Evolutionary conservation across 2,797 vertebrate species (phyloP).

Genomic region (Lutjanus argentimaculatus): DNA sequence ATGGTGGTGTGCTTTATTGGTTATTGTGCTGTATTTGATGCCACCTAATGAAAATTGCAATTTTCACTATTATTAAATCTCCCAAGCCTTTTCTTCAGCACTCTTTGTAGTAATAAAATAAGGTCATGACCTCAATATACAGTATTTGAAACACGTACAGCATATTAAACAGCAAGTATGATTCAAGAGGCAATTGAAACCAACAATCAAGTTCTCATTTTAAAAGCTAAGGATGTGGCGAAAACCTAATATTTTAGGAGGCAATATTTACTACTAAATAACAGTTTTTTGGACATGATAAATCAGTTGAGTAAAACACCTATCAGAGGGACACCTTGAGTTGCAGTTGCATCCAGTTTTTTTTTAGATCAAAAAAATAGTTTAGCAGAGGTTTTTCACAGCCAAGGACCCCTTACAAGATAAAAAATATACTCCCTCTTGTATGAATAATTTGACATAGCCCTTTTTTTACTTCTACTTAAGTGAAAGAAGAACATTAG

Average conservation of each 20-base stretch:
- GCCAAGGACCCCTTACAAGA: not conserved
- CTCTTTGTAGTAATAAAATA: conserved; percentile 29
- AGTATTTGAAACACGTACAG: not conserved
- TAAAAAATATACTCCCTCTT: not conserved
- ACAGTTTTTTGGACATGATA: not conserved
- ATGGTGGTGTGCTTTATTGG: conserved; percentile 11
- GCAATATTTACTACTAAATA: not conserved
- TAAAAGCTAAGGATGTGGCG: not conserved
- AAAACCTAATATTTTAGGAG: not conserved
- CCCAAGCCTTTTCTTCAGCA: conserved; percentile 11
- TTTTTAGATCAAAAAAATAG: not conserved
- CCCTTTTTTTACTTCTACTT: too few relatives aligned
- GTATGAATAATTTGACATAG: too few relatives aligned
- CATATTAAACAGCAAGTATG: not conserved
- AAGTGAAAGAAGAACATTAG: too few relatives aligned
- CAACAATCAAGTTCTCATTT: not conserved
- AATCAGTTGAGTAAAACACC: not conserved
- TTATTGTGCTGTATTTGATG: conserved; percentile 37
- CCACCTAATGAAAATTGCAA: conserved; percentile 43
- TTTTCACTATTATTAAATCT: conserved; percentile 39
- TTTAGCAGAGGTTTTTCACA: not conserved
- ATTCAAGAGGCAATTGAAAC: conserved; percentile 6
- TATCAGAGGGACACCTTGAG: not conserved
- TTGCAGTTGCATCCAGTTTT: not conserved
- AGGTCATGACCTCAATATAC: conserved; percentile 11